Evolutionary conservation across 2,888 invertebrate species (phyloP).

Genomic region (Pharmacophagus antenor): DNA sequence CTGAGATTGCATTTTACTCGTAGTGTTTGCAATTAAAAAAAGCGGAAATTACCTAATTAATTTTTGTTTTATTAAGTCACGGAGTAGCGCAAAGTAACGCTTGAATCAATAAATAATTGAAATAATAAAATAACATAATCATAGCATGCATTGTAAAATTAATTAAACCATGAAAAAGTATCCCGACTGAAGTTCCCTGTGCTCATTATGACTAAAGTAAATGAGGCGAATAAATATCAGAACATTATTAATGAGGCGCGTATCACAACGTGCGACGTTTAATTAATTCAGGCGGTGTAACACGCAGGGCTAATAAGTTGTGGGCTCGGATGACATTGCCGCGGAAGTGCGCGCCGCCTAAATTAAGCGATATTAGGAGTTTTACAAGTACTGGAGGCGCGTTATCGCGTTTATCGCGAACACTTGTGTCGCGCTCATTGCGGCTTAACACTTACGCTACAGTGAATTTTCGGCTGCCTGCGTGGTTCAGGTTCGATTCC

Average conservation of each 20-base stretch:
- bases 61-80: too few relatives aligned
- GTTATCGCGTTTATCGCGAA: constrained; percentile 21
- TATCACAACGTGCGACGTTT: constrained; percentile 10
- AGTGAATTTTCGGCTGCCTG: too few relatives aligned
- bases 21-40: too few relatives aligned
- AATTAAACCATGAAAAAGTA: too few relatives aligned
- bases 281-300: constrained; percentile 20
- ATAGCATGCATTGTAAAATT: too few relatives aligned
- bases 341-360: constrained; percentile 6
- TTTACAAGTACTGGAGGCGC: constrained; percentile 9
- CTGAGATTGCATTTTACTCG: too few relatives aligned
- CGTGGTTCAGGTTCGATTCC: too few relatives aligned
- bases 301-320: constrained; percentile 18
- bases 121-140: too few relatives aligned
- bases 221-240: background rate
- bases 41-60: too few relatives aligned
- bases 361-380: constrained; percentile 24
- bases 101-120: too few relatives aligned
- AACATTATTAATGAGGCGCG: constrained; percentile 13
- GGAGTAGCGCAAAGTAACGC: too few relatives aligned
- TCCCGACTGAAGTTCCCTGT: too few relatives aligned
- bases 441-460: background rate
- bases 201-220: background rate
- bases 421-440: background rate
- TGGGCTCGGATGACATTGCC: constrained; percentile 6